Base-by-base conservation (phyloP, 92 coral and sea anemone species). In the Siderastrea siderea region DNA sequence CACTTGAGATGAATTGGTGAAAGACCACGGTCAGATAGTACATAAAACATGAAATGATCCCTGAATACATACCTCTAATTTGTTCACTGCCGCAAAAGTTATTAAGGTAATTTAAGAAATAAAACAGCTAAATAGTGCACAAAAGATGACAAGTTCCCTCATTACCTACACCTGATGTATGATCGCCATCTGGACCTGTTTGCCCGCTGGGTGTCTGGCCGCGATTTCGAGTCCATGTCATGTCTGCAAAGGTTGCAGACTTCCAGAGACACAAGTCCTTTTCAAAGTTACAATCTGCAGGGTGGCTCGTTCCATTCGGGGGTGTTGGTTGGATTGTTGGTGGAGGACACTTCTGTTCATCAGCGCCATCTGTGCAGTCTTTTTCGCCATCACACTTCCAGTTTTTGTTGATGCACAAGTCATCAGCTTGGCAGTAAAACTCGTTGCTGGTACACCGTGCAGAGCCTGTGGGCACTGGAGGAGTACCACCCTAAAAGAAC, bases 331-430 rank as follows among this genome's bases (percentile, higher is more conserved):
- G 78, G 2, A 80, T 77, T 10, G 86, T 57, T 3, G 88, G 61
- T n/a, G 93, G 74, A 14, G 93, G 93, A 76, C 99, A 97, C 49
- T 76, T 77, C 1, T 3, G n/a, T 73, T 97, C 99, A 57, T 97
- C 99, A n/a, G 93, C 93, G 1, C 96, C 98, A 79, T 95, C 98
- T 19, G 93, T 95, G 66, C 99, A 97, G 76, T 97, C 99, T 3
- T 82, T 80, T 4, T 85, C 92, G 53, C 98, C 94, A 71, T 97
- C 99, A 80, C 99, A 97, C 26, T 72, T 85, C 99, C 99, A 97
- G 86, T 85, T 62, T 9, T 54, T 87, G 71, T 90, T 88, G 92
- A 97, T 95, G 85, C 99, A 97, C 68, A 94, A 70, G 66, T 94
- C 99, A 61, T 96, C 98, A 14, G 95, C 93, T 8, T 70, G 77